Evolutionary conservation across 2,113 vertebrate species (phyloP).

Genomic region (Corythornis cristatus): DNA sequence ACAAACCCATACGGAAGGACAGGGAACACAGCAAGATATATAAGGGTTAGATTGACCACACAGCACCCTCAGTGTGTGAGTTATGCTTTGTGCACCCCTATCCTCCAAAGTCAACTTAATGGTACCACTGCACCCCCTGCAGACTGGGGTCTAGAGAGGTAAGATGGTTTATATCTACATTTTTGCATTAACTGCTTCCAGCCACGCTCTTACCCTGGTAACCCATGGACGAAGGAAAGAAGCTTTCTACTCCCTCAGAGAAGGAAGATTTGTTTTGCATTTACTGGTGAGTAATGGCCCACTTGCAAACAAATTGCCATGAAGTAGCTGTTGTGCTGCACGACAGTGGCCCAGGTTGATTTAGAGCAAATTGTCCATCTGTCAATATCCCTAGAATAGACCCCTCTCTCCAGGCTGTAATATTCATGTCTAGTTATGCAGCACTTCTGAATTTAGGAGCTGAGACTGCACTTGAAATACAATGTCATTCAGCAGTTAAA

Average conservation of each 20-base stretch:
- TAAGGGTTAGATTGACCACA: not conserved
- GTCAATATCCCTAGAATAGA: constrained; percentile 8
- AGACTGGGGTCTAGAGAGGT: fast-evolving
- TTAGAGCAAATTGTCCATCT: constrained; percentile 26
- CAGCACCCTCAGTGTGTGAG: fast-evolving
- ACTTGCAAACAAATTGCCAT: constrained; percentile 21
- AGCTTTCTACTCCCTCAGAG: not conserved
- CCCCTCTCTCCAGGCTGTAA: not conserved
- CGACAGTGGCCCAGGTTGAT: not conserved
- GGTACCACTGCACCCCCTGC: not conserved
- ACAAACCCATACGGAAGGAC: not conserved
- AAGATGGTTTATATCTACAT: not conserved
- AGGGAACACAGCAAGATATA: not conserved
- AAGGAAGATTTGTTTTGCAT: not conserved
- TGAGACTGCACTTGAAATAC: not conserved
- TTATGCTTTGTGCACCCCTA: not conserved
- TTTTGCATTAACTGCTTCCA: not conserved
- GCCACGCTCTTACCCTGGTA: not conserved
- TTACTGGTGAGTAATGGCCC: not conserved
- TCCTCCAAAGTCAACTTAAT: not conserved
- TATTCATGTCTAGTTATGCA: not conserved
- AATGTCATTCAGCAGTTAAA: not conserved
- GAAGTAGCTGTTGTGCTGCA: constrained; percentile 22
- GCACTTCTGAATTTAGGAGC: constrained; percentile 23
- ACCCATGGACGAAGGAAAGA: not conserved